Evolutionary conservation across 2,888 invertebrate genomes (phyloP), one percentile per base, ranked within the genome.

Genomic region (Drosophila flavopinicola): DNA sequence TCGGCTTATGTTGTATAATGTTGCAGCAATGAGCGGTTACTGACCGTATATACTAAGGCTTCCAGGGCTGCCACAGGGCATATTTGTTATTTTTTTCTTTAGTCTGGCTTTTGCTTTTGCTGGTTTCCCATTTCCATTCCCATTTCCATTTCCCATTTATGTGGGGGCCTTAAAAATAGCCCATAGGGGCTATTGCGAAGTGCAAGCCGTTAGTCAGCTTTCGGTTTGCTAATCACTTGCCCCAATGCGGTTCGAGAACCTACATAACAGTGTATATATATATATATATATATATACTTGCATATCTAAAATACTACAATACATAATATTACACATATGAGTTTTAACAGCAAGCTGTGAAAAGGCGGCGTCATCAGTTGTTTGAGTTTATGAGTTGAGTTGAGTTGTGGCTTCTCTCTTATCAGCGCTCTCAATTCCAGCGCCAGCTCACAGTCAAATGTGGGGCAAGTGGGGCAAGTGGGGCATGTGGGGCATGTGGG

Each of bases 1-100:
- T n/a, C n/a, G n/a, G n/a, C 70, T 78, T 65, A 68, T 68, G 71
- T 84, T 80, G 78, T 80, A 84, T 80, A 79, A 75, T 75, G 82
- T 84, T 79, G 75, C 79, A 78, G 53, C 57, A 63, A 27, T 64
- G 20, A 2, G 20, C 78, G 82, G 78, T 75, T 80, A 72, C 56
- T 84, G 85, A 84, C 85, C 85, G 82, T 63, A 57, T 76, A 66
- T 78, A 65, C 59, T 78, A 82, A 51, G 78, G 78, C 77, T 78
- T 78, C 77, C 44, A 39, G 44, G 45, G 20, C 20, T 20, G 20
- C 20, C 20, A 20, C 20, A 7, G 6, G 66, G 65, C 64, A 35
- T 17, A 30, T 49, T 66, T 39, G 38, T 3, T 25, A 24, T 32
- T 37, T 24, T n/a, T n/a, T n/a, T n/a, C n/a, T n/a, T n/a, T n/a